Conservation (phyloP, 37 sponge, comb jelly and placozoan species). For the Hexactinellida sp. region DNA sequence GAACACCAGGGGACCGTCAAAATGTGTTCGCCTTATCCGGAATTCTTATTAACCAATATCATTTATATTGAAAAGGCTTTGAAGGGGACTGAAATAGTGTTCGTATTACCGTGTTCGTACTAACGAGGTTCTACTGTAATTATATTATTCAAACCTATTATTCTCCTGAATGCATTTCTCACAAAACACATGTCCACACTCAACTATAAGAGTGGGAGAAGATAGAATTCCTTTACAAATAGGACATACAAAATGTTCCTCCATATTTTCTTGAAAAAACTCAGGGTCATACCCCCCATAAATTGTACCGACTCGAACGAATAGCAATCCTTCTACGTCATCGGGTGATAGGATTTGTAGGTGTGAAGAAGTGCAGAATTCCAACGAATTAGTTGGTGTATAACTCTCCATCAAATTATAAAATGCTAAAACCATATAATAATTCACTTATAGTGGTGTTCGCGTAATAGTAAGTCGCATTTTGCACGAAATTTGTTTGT, state of each 20-base stretch:
- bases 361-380: not conserved
- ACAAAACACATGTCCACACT: conserved; percentile 13
- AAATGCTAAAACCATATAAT: too few species aligned
- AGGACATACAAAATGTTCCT: conserved; percentile 4
- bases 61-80: too few species aligned
- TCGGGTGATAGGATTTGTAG: not conserved
- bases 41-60: too few species aligned
- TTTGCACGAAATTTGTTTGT: too few species aligned
- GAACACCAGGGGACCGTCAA: too few species aligned
- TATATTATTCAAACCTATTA: not conserved
- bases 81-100: too few species aligned
- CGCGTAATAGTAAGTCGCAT: too few species aligned
- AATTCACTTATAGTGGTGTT: too few species aligned
- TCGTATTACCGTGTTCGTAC: too few species aligned
- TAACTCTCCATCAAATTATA: not conserved
- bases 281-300: conserved; percentile 11
- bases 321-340: not conserved
- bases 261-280: not conserved
- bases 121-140: too few species aligned
- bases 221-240: conserved; percentile 1
- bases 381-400: not conserved
- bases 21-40: too few species aligned
- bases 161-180: not conserved
- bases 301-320: not conserved
- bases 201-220: not conserved